phyloP scores from a whole-genome alignment of 2,113 vertebrate species.

The Athene noctua region DNA sequence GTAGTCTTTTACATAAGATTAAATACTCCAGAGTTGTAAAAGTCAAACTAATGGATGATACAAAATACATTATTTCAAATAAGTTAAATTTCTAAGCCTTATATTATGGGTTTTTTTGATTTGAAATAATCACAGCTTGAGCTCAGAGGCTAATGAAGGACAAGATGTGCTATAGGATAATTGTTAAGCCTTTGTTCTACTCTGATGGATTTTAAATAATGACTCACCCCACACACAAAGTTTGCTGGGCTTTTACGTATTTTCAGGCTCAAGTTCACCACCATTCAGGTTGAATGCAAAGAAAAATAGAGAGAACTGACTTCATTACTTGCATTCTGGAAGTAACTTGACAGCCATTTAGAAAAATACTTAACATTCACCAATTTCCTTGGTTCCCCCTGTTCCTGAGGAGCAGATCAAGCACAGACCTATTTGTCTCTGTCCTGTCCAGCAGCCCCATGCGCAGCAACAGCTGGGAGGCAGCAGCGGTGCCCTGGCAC shows the following conservation, averaged over 20 bases:
- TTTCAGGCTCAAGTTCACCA: neutral
- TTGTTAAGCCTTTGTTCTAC: neutral
- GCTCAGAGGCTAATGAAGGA: neutral
- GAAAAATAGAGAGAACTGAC: neutral
- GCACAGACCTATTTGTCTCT: neutral
- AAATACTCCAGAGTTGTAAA: neutral
- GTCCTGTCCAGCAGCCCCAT: rapidly evolving
- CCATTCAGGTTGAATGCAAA: neutral
- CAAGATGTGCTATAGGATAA: neutral
- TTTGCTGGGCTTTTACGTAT: neutral
- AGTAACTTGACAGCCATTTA: neutral
- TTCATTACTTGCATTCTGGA: neutral
- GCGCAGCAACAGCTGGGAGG: rapidly evolving
- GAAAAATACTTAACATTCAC: neutral
- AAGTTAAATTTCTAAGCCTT: neutral
- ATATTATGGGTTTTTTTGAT: neutral
- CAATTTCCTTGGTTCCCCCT: neutral
- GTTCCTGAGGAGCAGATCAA: neutral
- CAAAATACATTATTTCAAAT: neutral
- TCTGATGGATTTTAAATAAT: neutral
- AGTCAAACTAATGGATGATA: neutral
- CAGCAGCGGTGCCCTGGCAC: rapidly evolving
- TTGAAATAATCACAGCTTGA: neutral
- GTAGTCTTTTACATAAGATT: neutral
- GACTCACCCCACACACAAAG: neutral